A percentile compares a stretch with the other conserved stretches of the same genome.
These are phyloP conservation scores for Agrotis exclamationis DNA, from an alignment of 2,888 invertebrate species.

Conservation along the genomic window DNA sequence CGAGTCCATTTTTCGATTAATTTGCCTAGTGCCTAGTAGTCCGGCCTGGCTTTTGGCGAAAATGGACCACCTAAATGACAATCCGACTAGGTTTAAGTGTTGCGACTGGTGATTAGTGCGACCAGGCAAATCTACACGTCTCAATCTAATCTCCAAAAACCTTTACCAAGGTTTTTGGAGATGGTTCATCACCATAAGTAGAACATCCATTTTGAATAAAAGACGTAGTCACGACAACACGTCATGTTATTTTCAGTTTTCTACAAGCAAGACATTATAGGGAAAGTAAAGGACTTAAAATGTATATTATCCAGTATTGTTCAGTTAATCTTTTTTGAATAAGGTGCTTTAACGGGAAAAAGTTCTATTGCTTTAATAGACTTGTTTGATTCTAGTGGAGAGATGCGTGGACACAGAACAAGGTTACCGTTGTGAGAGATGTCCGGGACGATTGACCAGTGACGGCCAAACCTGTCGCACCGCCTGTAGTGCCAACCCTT, in stretches of 20 bases:
- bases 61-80: no score
- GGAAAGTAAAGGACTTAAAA: background rate
- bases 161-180: background rate
- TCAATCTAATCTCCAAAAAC: no score
- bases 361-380: no score
- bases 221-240: background rate
- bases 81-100: no score
- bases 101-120: no score
- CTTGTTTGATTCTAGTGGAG: conserved; percentile 85
- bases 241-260: background rate
- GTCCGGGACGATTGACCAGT: conserved; percentile 94
- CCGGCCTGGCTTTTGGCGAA: no score
- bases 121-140: no score
- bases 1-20: no score
- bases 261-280: background rate
- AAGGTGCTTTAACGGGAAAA: no score
- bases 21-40: no score
- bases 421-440: conserved; percentile 94
- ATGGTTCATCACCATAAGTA: background rate
- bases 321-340: no score
- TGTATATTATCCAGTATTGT: no score
- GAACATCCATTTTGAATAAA: background rate
- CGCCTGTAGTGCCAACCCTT: conserved; percentile 93
- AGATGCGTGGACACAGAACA: conserved; percentile 93
- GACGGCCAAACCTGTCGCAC: conserved; percentile 94